These are phyloP conservation scores for Sciurus vulgaris DNA, from an alignment of 2,797 vertebrate genomes.

Conservation along the genomic window DNA sequence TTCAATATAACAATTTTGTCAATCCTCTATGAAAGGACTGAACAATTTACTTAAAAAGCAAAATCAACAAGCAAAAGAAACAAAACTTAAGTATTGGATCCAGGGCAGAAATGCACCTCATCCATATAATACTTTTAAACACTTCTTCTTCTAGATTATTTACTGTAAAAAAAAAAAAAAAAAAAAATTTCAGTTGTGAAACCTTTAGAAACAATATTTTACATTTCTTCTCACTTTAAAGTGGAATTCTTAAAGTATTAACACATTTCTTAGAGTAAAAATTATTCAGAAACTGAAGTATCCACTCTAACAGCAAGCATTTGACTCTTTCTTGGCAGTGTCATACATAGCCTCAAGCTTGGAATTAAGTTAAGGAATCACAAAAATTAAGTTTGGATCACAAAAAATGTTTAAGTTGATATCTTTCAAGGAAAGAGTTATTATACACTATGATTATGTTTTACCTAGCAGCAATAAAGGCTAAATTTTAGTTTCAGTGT, in stretches of 20 bases:
- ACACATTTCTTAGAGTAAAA: constrained; percentile 38
- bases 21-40: not conserved
- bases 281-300: constrained; percentile 37
- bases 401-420: constrained; percentile 5
- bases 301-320: not conserved
- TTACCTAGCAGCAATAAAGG: not conserved
- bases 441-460: constrained; percentile 27
- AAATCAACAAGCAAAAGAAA: constrained; percentile 60
- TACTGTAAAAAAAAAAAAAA: not conserved
- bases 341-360: constrained; percentile 3
- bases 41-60: constrained; percentile 57
- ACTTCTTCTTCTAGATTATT: constrained; percentile 5
- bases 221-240: constrained; percentile 38
- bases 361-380: constrained; percentile 52
- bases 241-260: constrained; percentile 11
- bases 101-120: constrained; percentile 27
- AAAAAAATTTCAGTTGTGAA: constrained; percentile 42
- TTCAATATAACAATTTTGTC: constrained; percentile 27
- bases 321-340: not conserved
- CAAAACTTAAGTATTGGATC: constrained; percentile 8
- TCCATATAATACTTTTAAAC: not conserved
- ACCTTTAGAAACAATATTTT: constrained; percentile 20
- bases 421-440: not conserved
- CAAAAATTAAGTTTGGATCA: constrained; percentile 43
- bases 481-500: constrained; percentile 50